Base-by-base conservation (phyloP, 2,888 invertebrate species). In the Limnephilus auricula region DNA sequence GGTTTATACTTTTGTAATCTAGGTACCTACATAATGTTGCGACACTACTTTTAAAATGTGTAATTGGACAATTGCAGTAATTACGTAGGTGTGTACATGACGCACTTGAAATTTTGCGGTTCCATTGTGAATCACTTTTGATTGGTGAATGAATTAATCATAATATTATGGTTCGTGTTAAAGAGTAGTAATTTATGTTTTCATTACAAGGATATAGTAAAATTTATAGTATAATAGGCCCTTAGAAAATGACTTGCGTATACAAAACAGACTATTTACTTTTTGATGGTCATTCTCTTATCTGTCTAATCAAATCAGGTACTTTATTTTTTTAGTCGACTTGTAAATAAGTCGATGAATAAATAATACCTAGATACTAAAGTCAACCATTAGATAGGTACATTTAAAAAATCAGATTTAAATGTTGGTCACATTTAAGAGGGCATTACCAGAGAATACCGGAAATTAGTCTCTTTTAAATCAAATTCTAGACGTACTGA, bases 41-140 rank as follows among this genome's bases (percentile, higher is more conserved):
- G n/a, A 65, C n/a, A n/a, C 65, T 65, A 25, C 65, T 65, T 9
- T 65, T 25, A 65, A 65, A 40, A n/a, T 65, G 65, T 65, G 65
- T 65, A 65, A 65, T 65, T 65, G 25, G 65, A 25, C n/a, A 25
- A 65, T 65, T 65, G 25, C 65, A 65, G n/a, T n/a, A 65, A 65
- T n/a, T 65, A 65, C 65, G 65, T 65, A 25, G 65, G n/a, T 6
- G 45, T 45, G 13, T 45, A 45, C 40, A 65, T 65, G 65, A 65
- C 65, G 65, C 65, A 65, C 65, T 25, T 65, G 65, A n/a, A n/a
- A 25, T 25, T 65, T 65, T 65, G 65, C 65, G 65, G 65, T 65
- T 65, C 65, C 65, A 65, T 65, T 65, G 65, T 65, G 65, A 65
- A 65, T 65, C 65, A 65, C 65, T 65, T 65, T 65, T 65, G 65